phyloP scores from a whole-genome alignment of 1,140 invertebrate genomes.

The Drosophila orosa region DNA sequence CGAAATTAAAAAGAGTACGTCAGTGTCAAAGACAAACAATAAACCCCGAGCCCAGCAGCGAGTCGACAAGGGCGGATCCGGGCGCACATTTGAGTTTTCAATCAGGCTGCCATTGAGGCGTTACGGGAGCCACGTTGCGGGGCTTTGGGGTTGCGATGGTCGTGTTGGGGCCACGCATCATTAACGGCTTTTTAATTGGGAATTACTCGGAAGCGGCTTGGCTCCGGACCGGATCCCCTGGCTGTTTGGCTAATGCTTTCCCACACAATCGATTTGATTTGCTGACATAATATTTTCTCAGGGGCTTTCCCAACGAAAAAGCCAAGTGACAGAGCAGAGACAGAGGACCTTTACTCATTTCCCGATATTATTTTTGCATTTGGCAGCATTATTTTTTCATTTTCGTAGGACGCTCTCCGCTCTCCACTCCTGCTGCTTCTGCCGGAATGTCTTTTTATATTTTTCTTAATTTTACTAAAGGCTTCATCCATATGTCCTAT shows the following conservation, averaged over 20 bases:
- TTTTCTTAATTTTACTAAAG: constrained; percentile 72
- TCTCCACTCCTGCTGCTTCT: constrained; percentile 8
- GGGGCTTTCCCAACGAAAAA: constrained; percentile 11
- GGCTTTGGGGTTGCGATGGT: constrained; percentile 28
- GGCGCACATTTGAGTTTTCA: constrained; percentile 71
- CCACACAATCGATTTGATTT: constrained; percentile 57
- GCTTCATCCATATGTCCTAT: constrained; percentile 40
- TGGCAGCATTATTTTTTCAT: constrained; percentile 69
- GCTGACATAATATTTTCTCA: constrained; percentile 49
- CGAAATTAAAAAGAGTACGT: constrained; percentile 60
- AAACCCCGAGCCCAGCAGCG: constrained; percentile 28
- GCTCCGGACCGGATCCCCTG: constrained; percentile 8
- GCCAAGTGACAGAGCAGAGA: not conserved
- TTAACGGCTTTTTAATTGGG: constrained; percentile 69
- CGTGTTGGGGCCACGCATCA: constrained; percentile 56
- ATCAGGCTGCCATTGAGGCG: constrained; percentile 77
- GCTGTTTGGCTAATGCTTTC: constrained; percentile 49
- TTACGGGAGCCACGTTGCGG: constrained; percentile 62
- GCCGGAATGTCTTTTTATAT: constrained; percentile 54
- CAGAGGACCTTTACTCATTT: constrained; percentile 24
- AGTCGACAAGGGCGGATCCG: constrained; percentile 10
- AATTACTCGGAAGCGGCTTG: constrained; percentile 14
- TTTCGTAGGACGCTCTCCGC: constrained; percentile 52
- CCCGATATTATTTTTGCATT: constrained; percentile 66
- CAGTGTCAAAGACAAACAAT: constrained; percentile 66